phyloP scores from a whole-genome alignment of 2,797 vertebrate species.

The Enteromius radiatus region DNA sequence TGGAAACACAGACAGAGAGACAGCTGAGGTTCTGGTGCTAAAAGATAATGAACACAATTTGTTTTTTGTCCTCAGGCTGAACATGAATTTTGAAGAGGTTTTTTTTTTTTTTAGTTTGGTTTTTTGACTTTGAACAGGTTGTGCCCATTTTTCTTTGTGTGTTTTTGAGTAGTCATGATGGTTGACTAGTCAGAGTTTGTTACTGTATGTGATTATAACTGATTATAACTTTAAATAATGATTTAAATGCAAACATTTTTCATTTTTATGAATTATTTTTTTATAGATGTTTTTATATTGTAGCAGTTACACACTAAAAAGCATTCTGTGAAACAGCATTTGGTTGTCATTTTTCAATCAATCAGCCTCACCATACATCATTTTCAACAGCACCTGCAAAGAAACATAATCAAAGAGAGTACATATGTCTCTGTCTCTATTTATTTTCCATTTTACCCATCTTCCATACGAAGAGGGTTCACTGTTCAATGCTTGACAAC shows the following conservation, averaged over 20 bases:
- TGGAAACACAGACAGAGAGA: constrained; percentile 21
- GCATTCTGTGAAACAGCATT: neutral
- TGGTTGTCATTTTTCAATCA: neutral
- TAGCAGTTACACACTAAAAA: neutral
- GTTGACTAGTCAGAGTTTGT: too few relatives aligned
- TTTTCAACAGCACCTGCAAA: neutral
- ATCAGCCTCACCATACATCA: neutral
- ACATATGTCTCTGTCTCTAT: neutral
- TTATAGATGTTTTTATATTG: neutral
- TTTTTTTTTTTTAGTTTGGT: neutral
- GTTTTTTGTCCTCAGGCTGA: neutral
- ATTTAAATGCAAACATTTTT: neutral
- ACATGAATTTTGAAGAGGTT: neutral
- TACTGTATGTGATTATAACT: too few relatives aligned
- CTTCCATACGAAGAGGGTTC: neutral
- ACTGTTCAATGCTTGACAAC: neutral
- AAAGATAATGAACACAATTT: constrained; percentile 7
- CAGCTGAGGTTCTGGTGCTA: constrained; percentile 26
- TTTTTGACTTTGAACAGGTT: neutral
- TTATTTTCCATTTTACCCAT: neutral
- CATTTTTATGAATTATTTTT: too few relatives aligned
- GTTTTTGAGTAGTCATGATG: neutral
- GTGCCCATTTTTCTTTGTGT: neutral
- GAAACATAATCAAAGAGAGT: neutral
- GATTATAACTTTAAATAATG: too few relatives aligned